Evolutionary conservation across 2,888 invertebrate genomes (phyloP).

Genomic region (Spisula solida): DNA sequence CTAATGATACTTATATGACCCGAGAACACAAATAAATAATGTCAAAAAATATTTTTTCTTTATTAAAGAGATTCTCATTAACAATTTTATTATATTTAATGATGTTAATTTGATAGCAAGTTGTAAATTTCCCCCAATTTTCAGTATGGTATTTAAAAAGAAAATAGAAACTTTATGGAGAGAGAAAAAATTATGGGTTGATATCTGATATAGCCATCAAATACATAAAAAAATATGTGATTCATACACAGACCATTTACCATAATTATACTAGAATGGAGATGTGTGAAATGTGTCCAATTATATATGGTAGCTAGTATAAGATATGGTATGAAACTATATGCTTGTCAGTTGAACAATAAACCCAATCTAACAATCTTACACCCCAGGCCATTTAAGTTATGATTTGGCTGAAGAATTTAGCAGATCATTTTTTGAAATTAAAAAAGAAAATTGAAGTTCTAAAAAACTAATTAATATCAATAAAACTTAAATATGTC

Average conservation of each 20-base stretch:
- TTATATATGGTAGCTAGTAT: background rate
- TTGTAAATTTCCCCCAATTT: background rate
- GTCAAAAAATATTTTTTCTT: background rate
- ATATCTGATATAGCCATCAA: background rate
- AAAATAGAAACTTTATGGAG: background rate
- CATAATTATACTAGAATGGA: background rate
- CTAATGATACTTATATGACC: too few relatives aligned
- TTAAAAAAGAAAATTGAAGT: too few relatives aligned
- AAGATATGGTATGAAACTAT: background rate
- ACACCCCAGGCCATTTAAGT: background rate
- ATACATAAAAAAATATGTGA: background rate
- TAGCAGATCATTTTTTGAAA: too few relatives aligned
- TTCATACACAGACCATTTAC: constrained; percentile 13
- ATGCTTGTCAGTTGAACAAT: background rate
- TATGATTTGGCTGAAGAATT: too few relatives aligned
- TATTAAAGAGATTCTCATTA: background rate
- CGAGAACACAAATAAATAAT: background rate
- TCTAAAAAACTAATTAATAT: too few relatives aligned
- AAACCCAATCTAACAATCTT: background rate
- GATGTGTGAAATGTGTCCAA: constrained; percentile 6
- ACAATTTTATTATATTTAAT: background rate
- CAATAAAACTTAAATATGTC: too few relatives aligned
- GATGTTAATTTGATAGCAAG: background rate
- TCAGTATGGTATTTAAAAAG: background rate
- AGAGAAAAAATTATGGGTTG: background rate